phyloP scores from a whole-genome alignment of 2,113 vertebrate genomes.

The Spea multiplicata region DNA sequence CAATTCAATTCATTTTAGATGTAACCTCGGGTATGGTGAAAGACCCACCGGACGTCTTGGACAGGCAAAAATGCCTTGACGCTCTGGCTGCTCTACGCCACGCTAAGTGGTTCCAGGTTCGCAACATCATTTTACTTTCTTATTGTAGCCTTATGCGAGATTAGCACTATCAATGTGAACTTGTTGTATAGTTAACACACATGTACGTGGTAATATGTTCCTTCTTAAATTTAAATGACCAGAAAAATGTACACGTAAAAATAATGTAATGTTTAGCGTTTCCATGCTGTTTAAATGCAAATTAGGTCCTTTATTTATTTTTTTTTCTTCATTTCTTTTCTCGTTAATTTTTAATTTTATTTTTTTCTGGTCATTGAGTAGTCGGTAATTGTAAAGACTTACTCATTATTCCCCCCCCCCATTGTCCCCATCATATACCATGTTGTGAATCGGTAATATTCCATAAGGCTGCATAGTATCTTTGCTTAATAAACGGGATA shows the following conservation, averaged over 20 bases:
- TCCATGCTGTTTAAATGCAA: slow-evolving; percentile 69
- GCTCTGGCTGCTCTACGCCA: slow-evolving; percentile 99
- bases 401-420: slow-evolving; percentile 55
- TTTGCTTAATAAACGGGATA: slow-evolving; percentile 81
- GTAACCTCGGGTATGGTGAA: slow-evolving; percentile 99
- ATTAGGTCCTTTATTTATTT: neutral
- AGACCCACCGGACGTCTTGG: slow-evolving; percentile 99
- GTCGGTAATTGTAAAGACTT: slow-evolving; percentile 61
- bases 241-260: slow-evolving; percentile 63
- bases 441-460: slow-evolving; percentile 72
- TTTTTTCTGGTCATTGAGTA: slow-evolving; percentile 64
- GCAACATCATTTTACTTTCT: slow-evolving; percentile 99
- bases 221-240: slow-evolving; percentile 60
- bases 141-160: slow-evolving; percentile 99
- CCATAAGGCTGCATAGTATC: slow-evolving; percentile 99
- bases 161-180: slow-evolving; percentile 69
- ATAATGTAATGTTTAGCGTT: slow-evolving; percentile 58
- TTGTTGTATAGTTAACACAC: slow-evolving; percentile 69
- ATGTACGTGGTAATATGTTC: slow-evolving; percentile 71
- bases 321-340: neutral
- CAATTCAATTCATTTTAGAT: slow-evolving; percentile 99
- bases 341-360: slow-evolving; percentile 32
- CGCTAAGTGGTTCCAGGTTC: slow-evolving; percentile 99
- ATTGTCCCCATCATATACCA: slow-evolving; percentile 58
- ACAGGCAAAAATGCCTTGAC: slow-evolving; percentile 99